phyloP scores from a whole-genome alignment of 2,797 vertebrate species.

The Rousettus madagascariensis region DNA sequence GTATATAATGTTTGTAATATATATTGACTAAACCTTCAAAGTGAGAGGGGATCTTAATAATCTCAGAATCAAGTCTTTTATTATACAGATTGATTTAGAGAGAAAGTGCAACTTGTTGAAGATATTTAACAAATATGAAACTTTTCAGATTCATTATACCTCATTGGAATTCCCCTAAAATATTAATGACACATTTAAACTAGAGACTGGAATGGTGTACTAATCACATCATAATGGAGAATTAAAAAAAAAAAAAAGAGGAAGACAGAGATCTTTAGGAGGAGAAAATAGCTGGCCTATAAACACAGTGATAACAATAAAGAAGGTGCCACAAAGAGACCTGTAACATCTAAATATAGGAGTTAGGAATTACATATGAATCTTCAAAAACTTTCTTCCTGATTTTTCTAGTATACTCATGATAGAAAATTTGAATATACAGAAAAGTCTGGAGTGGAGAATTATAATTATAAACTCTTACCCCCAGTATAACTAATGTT shows the following conservation, averaged over 20 bases:
- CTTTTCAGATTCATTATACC: not conserved
- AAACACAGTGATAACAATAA: not conserved
- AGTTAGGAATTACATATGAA: not conserved
- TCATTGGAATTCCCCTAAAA: not conserved
- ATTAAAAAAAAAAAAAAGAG: not conserved
- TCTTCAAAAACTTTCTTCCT: not conserved
- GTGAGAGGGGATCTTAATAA: not conserved
- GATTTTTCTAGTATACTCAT: not conserved
- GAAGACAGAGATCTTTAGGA: not conserved
- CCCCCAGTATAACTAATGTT: not conserved
- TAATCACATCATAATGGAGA: not conserved
- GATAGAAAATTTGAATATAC: not conserved
- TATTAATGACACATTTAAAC: not conserved
- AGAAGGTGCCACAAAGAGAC: not conserved
- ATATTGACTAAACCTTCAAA: not conserved
- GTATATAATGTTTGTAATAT: not conserved
- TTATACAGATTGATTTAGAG: constrained; percentile 6
- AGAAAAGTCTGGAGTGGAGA: not conserved
- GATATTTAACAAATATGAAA: not conserved
- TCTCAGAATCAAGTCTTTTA: not conserved
- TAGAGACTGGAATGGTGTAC: not conserved
- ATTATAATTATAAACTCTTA: not conserved
- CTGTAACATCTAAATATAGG: not conserved
- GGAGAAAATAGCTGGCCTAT: not conserved
- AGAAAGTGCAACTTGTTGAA: not conserved